Evolutionary conservation across 1,140 invertebrate genomes (phyloP).

Genomic region (Eupristina koningsbergeri): DNA sequence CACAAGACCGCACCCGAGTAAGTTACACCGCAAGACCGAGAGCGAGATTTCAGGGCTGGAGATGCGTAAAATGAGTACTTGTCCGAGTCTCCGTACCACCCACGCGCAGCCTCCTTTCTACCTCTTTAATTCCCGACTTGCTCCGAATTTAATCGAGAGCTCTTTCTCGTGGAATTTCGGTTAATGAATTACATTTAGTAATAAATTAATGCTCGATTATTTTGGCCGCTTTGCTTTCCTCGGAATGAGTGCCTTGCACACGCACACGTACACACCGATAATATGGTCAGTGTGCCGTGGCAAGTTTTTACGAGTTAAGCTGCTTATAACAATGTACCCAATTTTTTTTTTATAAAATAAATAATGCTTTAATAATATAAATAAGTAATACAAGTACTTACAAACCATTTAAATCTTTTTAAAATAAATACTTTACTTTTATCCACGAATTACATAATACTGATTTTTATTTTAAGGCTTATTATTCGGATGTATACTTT

Average conservation of each 20-base stretch:
- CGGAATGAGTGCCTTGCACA: not conserved
- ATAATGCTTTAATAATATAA: no score
- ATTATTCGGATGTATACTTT: no score
- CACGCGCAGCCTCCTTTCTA: not conserved
- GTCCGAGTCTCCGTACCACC: not conserved
- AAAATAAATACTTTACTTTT: no score
- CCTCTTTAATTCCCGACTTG: slow-evolving; percentile 2
- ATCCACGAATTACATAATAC: no score
- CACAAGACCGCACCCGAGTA: slow-evolving; percentile 9
- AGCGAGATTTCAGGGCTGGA: slow-evolving; percentile 4
- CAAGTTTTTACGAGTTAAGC: no score
- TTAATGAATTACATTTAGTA: not conserved
- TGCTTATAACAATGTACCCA: no score
- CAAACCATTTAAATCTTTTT: no score
- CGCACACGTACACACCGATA: no score
- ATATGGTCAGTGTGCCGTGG: no score
- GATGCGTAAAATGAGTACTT: slow-evolving; percentile 21
- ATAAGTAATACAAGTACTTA: no score
- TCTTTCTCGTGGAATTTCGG: not conserved
- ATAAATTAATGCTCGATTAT: not conserved
- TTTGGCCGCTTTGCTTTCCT: not conserved
- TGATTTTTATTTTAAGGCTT: no score
- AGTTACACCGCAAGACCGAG: not conserved
- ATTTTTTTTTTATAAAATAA: no score
- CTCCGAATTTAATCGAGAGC: not conserved